These are phyloP conservation scores for Phalacrocorax carbo DNA, from an alignment of 2,113 vertebrate species.

Conservation along the genomic window DNA sequence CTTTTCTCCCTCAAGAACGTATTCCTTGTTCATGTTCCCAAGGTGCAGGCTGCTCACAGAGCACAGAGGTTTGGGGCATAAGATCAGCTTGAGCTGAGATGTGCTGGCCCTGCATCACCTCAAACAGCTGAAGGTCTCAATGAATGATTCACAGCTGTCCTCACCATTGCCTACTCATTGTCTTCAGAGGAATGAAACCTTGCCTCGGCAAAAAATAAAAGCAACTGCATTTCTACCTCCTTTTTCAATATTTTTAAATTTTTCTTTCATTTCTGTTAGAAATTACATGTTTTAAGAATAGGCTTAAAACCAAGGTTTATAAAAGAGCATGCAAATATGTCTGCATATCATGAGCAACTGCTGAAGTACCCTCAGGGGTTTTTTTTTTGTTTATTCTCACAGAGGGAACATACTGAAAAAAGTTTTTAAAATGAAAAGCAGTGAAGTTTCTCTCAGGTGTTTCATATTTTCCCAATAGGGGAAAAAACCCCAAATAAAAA, in stretches of 20 bases:
- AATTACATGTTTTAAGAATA: constrained; percentile 9
- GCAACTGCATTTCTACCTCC: constrained; percentile 1
- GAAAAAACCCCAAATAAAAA: background rate
- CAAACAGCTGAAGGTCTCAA: background rate
- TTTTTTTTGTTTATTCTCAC: background rate
- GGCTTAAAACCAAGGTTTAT: background rate
- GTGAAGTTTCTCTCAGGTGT: background rate
- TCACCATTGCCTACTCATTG: background rate
- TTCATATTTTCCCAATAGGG: background rate
- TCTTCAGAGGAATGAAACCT: constrained; percentile 19
- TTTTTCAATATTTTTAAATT: constrained; percentile 17
- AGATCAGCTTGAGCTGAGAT: background rate
- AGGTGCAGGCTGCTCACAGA: background rate
- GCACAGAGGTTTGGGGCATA: background rate
- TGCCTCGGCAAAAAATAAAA: constrained; percentile 1
- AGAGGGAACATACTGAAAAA: background rate
- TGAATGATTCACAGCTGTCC: constrained; percentile 36
- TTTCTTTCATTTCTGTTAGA: constrained; percentile 24
- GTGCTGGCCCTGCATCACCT: background rate
- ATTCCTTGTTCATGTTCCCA: background rate
- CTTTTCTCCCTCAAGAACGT: background rate
- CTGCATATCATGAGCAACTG: background rate
- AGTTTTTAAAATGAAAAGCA: background rate
- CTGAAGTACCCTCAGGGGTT: background rate
- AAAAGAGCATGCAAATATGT: background rate